These are phyloP conservation scores for Dendroctonus valens DNA, from an alignment of 1,140 invertebrate genomes.

Conservation along the genomic window DNA sequence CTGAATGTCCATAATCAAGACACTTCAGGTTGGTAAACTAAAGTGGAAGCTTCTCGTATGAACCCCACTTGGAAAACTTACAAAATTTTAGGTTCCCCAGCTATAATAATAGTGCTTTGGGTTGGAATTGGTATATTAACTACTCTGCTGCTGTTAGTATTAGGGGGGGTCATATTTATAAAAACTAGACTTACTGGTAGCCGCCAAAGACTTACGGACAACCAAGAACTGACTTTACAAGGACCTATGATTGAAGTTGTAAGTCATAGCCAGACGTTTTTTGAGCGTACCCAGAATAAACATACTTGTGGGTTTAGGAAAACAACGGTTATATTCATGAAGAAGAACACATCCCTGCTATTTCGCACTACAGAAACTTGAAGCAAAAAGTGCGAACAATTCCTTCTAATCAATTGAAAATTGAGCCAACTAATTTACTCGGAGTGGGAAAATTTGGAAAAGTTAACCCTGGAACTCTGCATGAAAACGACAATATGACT, in stretches of 20 bases:
- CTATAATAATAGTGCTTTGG: slow-evolving; percentile 55
- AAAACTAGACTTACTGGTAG: slow-evolving; percentile 56
- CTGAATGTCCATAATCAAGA: slow-evolving; percentile 30
- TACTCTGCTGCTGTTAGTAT: slow-evolving; percentile 57
- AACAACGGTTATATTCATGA: slow-evolving; percentile 72
- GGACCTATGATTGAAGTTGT: slow-evolving; percentile 64
- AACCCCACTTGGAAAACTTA: too few relatives aligned
- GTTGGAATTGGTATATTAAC: slow-evolving; percentile 63
- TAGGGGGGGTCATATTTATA: slow-evolving; percentile 62
- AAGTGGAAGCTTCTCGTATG: background rate
- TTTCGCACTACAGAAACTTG: slow-evolving; percentile 70
- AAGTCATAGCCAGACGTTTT: slow-evolving; percentile 29
- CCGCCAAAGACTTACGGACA: slow-evolving; percentile 56
- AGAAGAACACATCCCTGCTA: slow-evolving; percentile 61
- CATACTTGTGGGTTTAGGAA: slow-evolving; percentile 55
- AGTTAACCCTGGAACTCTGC: slow-evolving; percentile 65
- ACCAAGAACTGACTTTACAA: slow-evolving; percentile 66
- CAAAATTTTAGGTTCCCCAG: slow-evolving; percentile 38
- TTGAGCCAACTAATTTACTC: slow-evolving; percentile 65
- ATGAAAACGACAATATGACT: slow-evolving; percentile 54
- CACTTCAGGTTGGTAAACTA: slow-evolving; percentile 4
- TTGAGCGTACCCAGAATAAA: slow-evolving; percentile 3
- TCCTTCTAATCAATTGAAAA: slow-evolving; percentile 65
- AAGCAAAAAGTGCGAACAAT: slow-evolving; percentile 73
- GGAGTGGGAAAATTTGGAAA: slow-evolving; percentile 74